phyloP scores from a whole-genome alignment of 2,888 invertebrate species.

The Synanthedon myopaeformis region DNA sequence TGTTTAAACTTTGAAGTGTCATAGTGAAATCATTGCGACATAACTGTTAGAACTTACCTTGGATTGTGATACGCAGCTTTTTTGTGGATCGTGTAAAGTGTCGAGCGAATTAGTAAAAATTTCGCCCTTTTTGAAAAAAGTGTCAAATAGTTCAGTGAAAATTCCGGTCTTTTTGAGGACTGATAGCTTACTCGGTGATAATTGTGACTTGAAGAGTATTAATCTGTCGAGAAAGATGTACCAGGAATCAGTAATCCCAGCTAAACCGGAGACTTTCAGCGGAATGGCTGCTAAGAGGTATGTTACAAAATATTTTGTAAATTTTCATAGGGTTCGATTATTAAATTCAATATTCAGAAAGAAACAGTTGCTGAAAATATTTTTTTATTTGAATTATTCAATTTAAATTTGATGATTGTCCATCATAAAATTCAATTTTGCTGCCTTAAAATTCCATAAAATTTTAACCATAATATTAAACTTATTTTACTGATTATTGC shows the following conservation, averaged over 20 bases:
- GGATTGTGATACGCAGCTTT: neutral
- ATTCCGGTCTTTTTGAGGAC: constrained; percentile 26
- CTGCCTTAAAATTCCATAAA: too few species aligned
- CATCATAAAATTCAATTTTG: too few species aligned
- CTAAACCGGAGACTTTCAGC: constrained; percentile 58
- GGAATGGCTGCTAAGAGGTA: constrained; percentile 62
- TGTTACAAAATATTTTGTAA: constrained; percentile 8
- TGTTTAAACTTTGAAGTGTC: constrained; percentile 20
- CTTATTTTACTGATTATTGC: too few species aligned
- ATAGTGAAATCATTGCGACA: constrained; percentile 66
- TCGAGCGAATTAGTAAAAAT: too few species aligned
- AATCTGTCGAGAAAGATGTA: constrained; percentile 47
- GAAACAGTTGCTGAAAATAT: neutral
- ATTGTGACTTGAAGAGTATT: constrained; percentile 41
- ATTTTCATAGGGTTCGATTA: neutral
- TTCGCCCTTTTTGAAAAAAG: constrained; percentile 6
- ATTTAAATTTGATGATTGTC: too few species aligned
- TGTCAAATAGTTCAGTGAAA: constrained; percentile 11
- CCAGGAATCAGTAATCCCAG: constrained; percentile 56
- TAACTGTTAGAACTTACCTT: constrained; percentile 17
- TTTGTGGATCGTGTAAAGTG: constrained; percentile 26
- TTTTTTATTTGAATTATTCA: too few species aligned
- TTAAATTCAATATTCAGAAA: neutral
- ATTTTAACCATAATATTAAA: too few species aligned
- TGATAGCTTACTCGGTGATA: constrained; percentile 39